A percentile compares a stretch with the other conserved stretches of the same genome.
Evolutionary conservation across 2,797 vertebrate species (phyloP).

Genomic region (Florisuga fusca): DNA sequence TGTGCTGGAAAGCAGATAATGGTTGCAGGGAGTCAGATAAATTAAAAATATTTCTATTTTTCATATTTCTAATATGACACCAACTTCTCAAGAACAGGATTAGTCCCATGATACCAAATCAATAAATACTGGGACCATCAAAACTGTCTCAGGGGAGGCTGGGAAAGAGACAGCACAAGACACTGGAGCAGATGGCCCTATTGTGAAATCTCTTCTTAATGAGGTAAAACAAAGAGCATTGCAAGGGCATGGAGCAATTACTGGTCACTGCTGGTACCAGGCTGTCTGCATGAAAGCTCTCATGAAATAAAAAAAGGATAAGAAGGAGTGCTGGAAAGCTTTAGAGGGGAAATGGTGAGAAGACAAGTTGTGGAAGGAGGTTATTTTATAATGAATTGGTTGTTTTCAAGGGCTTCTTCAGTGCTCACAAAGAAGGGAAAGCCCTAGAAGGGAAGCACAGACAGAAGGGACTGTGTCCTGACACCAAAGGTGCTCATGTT

Average conservation of each 20-base stretch:
- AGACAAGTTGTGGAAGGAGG: neutral
- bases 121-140: neutral
- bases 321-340: neutral
- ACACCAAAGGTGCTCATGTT: neutral
- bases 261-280: neutral
- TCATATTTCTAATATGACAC: too few relatives aligned
- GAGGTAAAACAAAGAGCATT: neutral
- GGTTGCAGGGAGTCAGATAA: too few relatives aligned
- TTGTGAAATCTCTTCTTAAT: constrained; percentile 31
- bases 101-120: neutral
- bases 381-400: neutral
- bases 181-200: constrained; percentile 51
- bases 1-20: too few relatives aligned
- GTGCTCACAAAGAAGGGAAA: neutral
- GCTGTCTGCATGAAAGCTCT: fast-evolving
- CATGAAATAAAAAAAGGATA: neutral
- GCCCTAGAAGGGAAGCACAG: neutral
- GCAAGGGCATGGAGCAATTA: neutral
- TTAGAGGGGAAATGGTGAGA: neutral
- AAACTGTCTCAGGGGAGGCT: neutral
- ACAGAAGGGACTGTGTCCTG: neutral
- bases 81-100: neutral
- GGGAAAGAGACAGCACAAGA: neutral
- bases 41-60: too few relatives aligned
- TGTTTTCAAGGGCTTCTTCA: neutral